These are phyloP conservation scores for Tylochromis polylepis DNA, from an alignment of 2,113 vertebrate genomes.

Conservation along the genomic window DNA sequence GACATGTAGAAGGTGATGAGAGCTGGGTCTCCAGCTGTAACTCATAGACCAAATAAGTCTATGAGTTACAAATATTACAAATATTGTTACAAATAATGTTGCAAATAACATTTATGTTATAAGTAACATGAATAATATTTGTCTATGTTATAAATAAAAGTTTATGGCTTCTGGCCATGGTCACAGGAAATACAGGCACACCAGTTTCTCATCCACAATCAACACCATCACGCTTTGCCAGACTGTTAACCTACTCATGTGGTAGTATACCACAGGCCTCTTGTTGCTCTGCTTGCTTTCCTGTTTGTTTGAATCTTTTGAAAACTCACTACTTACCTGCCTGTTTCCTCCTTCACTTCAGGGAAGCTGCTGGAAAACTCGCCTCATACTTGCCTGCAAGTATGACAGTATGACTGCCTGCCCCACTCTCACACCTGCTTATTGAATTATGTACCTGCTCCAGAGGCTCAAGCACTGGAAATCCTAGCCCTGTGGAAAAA, in stretches of 20 bases:
- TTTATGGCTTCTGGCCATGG: background rate
- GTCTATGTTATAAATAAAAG: no score
- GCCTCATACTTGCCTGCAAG: background rate
- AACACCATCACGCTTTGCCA: background rate
- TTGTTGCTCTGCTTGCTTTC: background rate
- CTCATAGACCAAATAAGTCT: background rate
- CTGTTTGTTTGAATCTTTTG: background rate
- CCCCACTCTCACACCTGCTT: background rate
- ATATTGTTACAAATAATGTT: no score
- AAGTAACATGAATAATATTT: no score
- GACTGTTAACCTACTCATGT: background rate
- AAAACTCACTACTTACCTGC: background rate
- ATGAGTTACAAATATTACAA: no score
- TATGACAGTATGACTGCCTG: no score
- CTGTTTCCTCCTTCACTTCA: background rate
- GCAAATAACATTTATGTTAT: no score
- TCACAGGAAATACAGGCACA: background rate
- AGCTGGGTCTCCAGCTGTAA: background rate
- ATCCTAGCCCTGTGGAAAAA: background rate
- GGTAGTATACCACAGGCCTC: background rate
- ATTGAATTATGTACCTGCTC: background rate
- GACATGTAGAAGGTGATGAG: background rate
- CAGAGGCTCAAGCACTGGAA: background rate
- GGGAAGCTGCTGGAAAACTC: background rate
- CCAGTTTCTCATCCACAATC: background rate